Base-by-base conservation (phyloP, 2,888 invertebrate species). In the Tetragonula carbonaria region DNA sequence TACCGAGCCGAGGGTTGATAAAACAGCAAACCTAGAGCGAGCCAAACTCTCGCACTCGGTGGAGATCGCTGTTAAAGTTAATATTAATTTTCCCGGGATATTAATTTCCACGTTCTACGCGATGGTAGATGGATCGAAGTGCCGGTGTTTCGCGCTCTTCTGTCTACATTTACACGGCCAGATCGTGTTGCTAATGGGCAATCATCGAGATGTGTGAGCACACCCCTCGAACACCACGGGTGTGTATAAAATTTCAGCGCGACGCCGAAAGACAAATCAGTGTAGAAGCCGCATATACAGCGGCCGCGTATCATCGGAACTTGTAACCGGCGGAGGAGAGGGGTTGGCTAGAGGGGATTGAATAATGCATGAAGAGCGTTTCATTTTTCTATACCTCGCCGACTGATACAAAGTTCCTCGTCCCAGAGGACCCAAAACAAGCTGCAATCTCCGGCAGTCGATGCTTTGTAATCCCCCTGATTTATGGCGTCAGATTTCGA, bases 401-500 rank as follows among this genome's bases (percentile, higher is more conserved):
- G 86, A 74, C 84, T 90, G 88, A 87, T 88, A 88, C 87, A 82
- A 87, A 87, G 86, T 89, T 70, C 86, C 86, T 76, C 82, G 78
- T 88, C 90, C 89, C 91, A 77, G 51, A 80, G 87, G 89, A 87
- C 85, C 89, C 85, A 86, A 91, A 91, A 90, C 91, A 91, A 91
- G 87, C 90, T 86, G 82, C 90, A 87, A 88, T 87, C 90, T 88
- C 90, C 90, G 86, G 82, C 87, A 86, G 87, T 86, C 90, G 88
- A 87, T 89, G 89, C 88, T 89, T 88, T 82, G 88, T 85, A 85
- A 88, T 88, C 87, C 82, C 77, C 82, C 87, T 91, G 90, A 91
- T 91, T 91, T 91, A 90, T 86, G 86, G 91, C 90, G 90, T 91
- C 90, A 87, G 87, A 88, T 92, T 91, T 89, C 90, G 84, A 78